Conservation (phyloP, 2,797 vertebrate genomes). For the Varecia variegata region DNA sequence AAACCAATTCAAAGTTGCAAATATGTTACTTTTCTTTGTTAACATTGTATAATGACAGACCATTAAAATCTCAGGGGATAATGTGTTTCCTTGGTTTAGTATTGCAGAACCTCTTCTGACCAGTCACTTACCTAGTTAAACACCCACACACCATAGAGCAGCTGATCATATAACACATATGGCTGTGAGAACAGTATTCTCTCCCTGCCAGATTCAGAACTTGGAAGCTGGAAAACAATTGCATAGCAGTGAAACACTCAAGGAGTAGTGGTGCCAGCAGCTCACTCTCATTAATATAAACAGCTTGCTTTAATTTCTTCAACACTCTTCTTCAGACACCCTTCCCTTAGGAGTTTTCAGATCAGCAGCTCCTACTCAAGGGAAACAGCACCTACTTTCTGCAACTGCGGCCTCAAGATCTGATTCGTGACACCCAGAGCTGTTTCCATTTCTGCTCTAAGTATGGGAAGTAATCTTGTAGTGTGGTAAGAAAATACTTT, state of each 20-base stretch:
- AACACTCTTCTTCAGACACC: conserved; percentile 72
- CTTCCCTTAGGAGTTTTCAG: conserved; percentile 82
- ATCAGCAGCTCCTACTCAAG: conserved; percentile 62
- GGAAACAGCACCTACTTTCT: conserved; percentile 67
- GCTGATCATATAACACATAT: conserved; percentile 53
- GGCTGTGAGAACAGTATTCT: conserved; percentile 30
- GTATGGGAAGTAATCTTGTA: conserved; percentile 66
- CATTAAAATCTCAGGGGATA: conserved; percentile 35
- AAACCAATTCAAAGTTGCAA: conserved; percentile 60
- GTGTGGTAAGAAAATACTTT: conserved; percentile 59
- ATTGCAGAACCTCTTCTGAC: conserved; percentile 49
- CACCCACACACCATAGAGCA: conserved; percentile 47
- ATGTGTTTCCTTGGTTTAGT: conserved; percentile 52
- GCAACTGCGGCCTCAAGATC: conserved; percentile 47
- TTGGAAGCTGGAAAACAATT: conserved; percentile 66
- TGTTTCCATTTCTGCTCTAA: conserved; percentile 55
- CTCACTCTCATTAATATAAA: conserved; percentile 64
- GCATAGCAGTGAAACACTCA: conserved; percentile 64
- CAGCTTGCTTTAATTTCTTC: conserved; percentile 74
- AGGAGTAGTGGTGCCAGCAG: conserved; percentile 66
- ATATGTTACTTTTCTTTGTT: conserved; percentile 54
- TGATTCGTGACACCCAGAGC: conserved; percentile 38
- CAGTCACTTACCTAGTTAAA: conserved; percentile 57
- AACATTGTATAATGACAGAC: background rate
- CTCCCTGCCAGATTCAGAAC: conserved; percentile 28